Evolutionary conservation across 2,797 vertebrate species (phyloP).

Genomic region (Moxostoma hubbsi): DNA sequence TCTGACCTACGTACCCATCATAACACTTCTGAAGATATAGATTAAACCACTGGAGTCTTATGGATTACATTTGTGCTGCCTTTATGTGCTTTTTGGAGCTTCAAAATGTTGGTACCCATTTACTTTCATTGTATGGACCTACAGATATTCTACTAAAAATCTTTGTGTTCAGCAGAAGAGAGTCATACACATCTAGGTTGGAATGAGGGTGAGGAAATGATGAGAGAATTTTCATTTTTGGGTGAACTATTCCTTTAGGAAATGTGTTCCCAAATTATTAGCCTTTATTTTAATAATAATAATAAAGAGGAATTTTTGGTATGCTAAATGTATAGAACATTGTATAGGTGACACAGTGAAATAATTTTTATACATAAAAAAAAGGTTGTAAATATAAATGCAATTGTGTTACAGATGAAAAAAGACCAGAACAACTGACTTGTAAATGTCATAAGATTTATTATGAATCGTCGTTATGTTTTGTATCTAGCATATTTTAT

Average conservation of each 20-base stretch:
- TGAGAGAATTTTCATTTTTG: too few species aligned
- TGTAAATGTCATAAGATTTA: slow-evolving; percentile 88
- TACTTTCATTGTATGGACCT: too few species aligned
- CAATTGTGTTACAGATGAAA: slow-evolving; percentile 9
- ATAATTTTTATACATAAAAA: not conserved
- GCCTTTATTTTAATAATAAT: not conserved
- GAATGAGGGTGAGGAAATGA: too few species aligned
- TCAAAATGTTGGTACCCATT: too few species aligned
- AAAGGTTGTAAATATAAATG: slow-evolving; percentile 1
- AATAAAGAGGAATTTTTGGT: not conserved
- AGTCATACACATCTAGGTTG: too few species aligned
- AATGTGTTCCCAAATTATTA: not conserved
- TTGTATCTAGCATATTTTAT: slow-evolving; percentile 78
- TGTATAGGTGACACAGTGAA: not conserved
- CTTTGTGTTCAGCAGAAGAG: too few species aligned
- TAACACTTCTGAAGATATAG: too few species aligned
- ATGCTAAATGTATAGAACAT: slow-evolving; percentile 1
- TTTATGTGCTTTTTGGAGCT: too few species aligned
- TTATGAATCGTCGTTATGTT: slow-evolving; percentile 85
- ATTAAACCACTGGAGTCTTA: too few species aligned
- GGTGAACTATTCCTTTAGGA: not conserved
- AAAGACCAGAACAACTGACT: slow-evolving; percentile 55
- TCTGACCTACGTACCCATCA: too few species aligned
- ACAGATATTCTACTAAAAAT: too few species aligned
- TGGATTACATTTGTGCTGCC: too few species aligned